Percentiles rank a stretch among this genome's conserved stretches.
These are phyloP conservation scores for Panurus biarmicus DNA, from an alignment of 2,113 vertebrate genomes.

Conservation along the genomic window DNA sequence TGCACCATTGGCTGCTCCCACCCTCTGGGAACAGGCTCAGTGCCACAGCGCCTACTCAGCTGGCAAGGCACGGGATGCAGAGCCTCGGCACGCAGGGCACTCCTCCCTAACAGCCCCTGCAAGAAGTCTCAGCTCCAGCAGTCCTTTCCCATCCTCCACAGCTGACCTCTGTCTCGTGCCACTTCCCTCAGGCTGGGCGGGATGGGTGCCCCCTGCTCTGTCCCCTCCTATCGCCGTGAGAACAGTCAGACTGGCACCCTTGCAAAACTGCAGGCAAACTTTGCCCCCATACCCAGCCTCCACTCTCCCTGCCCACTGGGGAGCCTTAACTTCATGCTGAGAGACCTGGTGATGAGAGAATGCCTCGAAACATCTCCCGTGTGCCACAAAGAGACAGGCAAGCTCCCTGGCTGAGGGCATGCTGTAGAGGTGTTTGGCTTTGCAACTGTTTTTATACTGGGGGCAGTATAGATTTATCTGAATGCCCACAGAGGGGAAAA, in stretches of 20 bases:
- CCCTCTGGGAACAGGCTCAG: neutral
- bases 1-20: neutral
- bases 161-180: neutral
- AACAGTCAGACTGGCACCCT: neutral
- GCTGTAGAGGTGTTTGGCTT: neutral
- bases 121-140: neutral
- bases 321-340: neutral
- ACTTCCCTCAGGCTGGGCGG: neutral
- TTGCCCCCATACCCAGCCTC: neutral
- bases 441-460: neutral
- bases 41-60: neutral
- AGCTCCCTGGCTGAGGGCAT: neutral
- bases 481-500: neutral
- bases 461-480: neutral
- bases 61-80: neutral
- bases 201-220: fast-evolving
- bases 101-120: neutral
- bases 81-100: fast-evolving
- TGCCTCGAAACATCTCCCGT: fast-evolving
- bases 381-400: neutral
- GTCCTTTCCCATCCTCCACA: neutral
- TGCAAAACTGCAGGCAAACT: neutral
- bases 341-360: neutral
- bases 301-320: neutral
- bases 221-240: neutral